Percentiles rank a stretch among this genome's conserved stretches.
phyloP scores from a whole-genome alignment of 1,140 invertebrate species.

The Hypothenemus hampei region DNA sequence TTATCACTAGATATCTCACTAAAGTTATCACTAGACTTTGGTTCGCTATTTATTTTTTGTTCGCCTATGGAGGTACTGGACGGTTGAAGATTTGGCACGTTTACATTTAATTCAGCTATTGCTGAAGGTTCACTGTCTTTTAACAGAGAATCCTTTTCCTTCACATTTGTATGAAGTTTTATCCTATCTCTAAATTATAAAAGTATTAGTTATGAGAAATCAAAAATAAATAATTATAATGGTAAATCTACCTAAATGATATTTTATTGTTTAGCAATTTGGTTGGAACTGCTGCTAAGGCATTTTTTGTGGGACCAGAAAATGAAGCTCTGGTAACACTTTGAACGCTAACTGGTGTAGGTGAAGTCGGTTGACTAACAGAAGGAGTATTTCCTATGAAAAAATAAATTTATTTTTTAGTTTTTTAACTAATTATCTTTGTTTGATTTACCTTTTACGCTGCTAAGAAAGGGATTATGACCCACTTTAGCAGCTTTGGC shows the following conservation, averaged over 20 bases:
- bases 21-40: constrained; percentile 11
- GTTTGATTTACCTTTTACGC: constrained; percentile 27
- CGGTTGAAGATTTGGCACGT: constrained; percentile 18
- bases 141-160: constrained; percentile 32
- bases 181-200: constrained; percentile 32
- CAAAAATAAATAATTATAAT: not conserved
- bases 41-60: not conserved
- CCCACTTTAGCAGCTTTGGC: constrained; percentile 32
- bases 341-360: constrained; percentile 14
- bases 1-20: constrained; percentile 16
- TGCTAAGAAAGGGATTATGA: constrained; percentile 23
- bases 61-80: constrained; percentile 26
- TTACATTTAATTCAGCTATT: constrained; percentile 5
- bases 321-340: constrained; percentile 26
- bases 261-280: constrained; percentile 33
- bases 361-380: constrained; percentile 32
- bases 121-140: constrained; percentile 29
- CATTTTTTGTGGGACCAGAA: constrained; percentile 30
- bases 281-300: constrained; percentile 26
- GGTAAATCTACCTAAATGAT: constrained; percentile 27
- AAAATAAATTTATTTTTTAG: not conserved
- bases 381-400: constrained; percentile 22
- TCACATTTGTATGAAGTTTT: constrained; percentile 33
- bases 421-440: too few relatives aligned
- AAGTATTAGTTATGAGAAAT: not conserved